Evolutionary conservation across 2,888 invertebrate genomes (phyloP), one percentile per base, ranked within the genome.

Genomic region (Tipula helvola): DNA sequence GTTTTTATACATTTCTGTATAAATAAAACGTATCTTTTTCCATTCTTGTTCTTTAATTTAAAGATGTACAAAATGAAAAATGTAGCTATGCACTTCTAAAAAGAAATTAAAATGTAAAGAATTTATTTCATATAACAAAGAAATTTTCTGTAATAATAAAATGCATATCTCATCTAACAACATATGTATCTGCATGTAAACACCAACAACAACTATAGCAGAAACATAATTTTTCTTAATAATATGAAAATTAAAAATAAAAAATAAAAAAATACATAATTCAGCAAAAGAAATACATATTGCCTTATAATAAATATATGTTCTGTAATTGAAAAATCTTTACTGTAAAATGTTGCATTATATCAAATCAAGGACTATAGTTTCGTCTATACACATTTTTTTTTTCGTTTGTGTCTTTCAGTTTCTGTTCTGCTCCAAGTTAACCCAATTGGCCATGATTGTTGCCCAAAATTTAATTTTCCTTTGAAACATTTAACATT

Each of bases 61-160:
- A 71, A 71, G 71, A 71, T 71, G 71, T 28, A 71, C 71, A 71
- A 71, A 28, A 71, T 71, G 12, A 71, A 28, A 71, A 10, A 71
- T 71, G 28, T n/a, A 71, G 18, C 10, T 16, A 52, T 44, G 52
- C 16, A 57, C 52, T 57, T 71, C 71, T 71, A 71, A 71, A 71
- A 71, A 71, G 71, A 71, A 71, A 71, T 71, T 71, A 71, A 71
- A 71, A 71, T 71, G 71, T 71, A 71, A 71, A 71, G 71, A 71
- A 71, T 71, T 71, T 71, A 28, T 71, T 71, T 57, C 13, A 18
- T 52, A 5, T 71, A 71, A 71, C 71, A 71, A 71, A 28, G 71
- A 71, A 71, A 28, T 71, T 71, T 71, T 71, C 71, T 71, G 71
- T 28, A 71, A 71, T 71, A 10, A 10, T 71, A 71, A 71, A 71